phyloP scores from a whole-genome alignment of 2,113 vertebrate genomes.

The Malaclemys terrapin region DNA sequence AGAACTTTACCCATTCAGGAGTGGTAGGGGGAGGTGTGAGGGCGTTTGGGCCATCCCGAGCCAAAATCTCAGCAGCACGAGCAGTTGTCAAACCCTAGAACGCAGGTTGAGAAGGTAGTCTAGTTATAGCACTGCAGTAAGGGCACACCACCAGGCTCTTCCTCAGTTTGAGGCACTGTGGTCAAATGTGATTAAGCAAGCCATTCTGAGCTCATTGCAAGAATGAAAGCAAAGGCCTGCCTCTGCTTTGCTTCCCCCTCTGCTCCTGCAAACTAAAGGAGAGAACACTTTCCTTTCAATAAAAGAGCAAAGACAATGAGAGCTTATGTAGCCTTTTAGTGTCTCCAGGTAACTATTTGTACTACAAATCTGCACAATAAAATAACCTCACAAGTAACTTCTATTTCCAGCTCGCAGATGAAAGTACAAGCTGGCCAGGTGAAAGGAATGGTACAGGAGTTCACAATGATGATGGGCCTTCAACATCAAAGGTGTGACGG shows the following conservation, averaged over 20 bases:
- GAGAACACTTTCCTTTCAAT: too few relatives aligned
- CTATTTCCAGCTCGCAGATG: not conserved
- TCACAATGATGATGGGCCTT: not conserved
- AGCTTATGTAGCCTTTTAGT: not conserved
- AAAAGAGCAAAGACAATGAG: not conserved
- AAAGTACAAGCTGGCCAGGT: not conserved
- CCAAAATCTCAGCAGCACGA: slow-evolving; percentile 92
- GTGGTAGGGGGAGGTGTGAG: slow-evolving; percentile 95
- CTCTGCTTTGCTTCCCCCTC: not conserved
- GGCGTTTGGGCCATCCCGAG: slow-evolving; percentile 93
- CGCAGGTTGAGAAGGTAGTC: not conserved
- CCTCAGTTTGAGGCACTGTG: not conserved
- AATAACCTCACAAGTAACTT: not conserved
- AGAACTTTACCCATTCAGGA: slow-evolving; percentile 98
- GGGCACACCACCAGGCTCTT: too few relatives aligned
- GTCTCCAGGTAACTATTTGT: not conserved
- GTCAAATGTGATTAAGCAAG: not conserved
- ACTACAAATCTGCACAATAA: not conserved
- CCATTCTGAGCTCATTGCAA: not conserved
- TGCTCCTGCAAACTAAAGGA: not conserved
- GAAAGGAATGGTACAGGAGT: not conserved
- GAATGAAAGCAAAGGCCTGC: not conserved
- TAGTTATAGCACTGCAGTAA: not conserved
- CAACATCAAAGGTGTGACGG: not conserved
- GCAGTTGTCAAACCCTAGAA: slow-evolving; percentile 87